These are phyloP conservation scores for Toxotes jaculatrix DNA, from an alignment of 2,113 vertebrate genomes.

Conservation along the genomic window DNA sequence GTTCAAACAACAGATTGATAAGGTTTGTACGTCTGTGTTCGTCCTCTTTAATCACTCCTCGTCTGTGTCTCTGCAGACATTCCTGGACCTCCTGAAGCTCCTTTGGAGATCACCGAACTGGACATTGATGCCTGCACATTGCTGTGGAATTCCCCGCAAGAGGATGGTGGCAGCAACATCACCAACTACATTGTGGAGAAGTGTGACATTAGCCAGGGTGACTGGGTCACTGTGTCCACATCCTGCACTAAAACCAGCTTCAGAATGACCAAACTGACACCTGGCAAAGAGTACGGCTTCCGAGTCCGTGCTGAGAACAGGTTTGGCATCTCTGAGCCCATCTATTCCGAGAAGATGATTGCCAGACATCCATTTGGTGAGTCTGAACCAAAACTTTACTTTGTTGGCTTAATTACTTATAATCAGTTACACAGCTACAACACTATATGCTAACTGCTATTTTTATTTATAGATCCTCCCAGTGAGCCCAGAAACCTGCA, in stretches of 20 bases:
- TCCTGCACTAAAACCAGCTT: conserved; percentile 96
- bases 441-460: neutral
- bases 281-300: conserved; percentile 95
- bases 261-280: conserved; percentile 91
- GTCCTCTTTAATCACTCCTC: neutral
- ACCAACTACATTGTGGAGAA: conserved; percentile 98
- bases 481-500: conserved; percentile 93
- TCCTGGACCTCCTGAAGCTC: conserved; percentile 95
- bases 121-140: conserved; percentile 94
- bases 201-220: conserved; percentile 94
- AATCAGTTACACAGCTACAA: neutral
- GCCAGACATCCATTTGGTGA: conserved; percentile 95
- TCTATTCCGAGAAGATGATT: conserved; percentile 90
- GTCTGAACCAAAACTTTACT: conserved; percentile 47
- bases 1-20: neutral
- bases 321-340: conserved; percentile 94
- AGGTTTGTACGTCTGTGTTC: neutral
- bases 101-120: conserved; percentile 92
- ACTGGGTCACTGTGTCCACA: conserved; percentile 91
- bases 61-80: conserved; percentile 84
- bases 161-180: conserved; percentile 97
- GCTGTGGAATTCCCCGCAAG: conserved; percentile 93
- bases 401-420: neutral
- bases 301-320: conserved; percentile 97
- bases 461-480: conserved; percentile 87